Conservation (phyloP, 2,888 invertebrate genomes). For the Agonum fuliginosum region DNA sequence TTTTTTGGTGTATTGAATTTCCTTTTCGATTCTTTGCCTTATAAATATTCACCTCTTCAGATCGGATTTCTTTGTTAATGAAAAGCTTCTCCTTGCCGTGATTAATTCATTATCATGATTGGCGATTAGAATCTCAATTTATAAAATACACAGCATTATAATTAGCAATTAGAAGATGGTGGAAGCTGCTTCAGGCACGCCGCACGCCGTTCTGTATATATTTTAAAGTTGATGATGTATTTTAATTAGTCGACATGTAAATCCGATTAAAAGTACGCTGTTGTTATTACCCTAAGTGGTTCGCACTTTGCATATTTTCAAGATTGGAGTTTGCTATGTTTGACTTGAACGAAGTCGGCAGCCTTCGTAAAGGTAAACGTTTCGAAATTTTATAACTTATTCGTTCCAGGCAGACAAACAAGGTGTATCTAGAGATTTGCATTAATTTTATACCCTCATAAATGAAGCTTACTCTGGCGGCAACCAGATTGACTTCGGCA, state of each 20-base stretch:
- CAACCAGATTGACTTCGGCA: conserved; percentile 46
- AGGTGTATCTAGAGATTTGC: conserved; percentile 71
- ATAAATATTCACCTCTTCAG: background rate
- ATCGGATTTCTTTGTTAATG: background rate
- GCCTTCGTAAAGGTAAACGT: conserved; percentile 68
- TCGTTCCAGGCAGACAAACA: conserved; percentile 62
- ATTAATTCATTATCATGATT: conserved; percentile 74
- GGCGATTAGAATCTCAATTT: conserved; percentile 74
- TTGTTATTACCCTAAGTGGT: conserved; percentile 71
- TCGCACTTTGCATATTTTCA: conserved; percentile 71
- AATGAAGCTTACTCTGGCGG: conserved; percentile 67
- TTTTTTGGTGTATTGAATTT: background rate
- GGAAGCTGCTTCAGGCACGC: conserved; percentile 55
- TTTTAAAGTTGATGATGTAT: conserved; percentile 71
- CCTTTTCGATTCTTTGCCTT: background rate
- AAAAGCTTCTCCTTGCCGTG: conserved; percentile 63
- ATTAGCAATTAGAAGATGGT: conserved; percentile 73
- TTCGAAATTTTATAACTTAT: conserved; percentile 61
- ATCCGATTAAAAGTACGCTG: conserved; percentile 65
- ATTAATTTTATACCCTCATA: conserved; percentile 73
- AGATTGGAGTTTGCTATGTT: conserved; percentile 66
- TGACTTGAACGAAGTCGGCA: conserved; percentile 63
- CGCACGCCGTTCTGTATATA: conserved; percentile 66
- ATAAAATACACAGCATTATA: conserved; percentile 74
- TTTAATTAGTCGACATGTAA: conserved; percentile 69